These are phyloP conservation scores for Alexandromys fortis DNA, from an alignment of 2,113 vertebrate species.

Conservation along the genomic window DNA sequence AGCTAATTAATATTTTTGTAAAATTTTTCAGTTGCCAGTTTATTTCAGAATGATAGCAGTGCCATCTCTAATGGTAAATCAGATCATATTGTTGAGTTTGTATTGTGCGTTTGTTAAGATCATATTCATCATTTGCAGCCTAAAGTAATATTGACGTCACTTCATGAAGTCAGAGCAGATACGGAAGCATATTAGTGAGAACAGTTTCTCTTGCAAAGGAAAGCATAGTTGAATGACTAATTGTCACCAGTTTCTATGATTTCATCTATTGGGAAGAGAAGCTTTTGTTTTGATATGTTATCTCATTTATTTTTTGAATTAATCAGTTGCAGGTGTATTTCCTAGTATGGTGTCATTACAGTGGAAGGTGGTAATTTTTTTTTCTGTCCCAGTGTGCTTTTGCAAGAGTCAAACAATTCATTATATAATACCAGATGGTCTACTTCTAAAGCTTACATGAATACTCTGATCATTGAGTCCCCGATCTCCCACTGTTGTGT, in stretches of 20 bases:
- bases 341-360: not conserved
- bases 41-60: slow-evolving; percentile 82
- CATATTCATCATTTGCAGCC: not conserved
- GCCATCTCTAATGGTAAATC: slow-evolving; percentile 78
- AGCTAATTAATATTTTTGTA: slow-evolving; percentile 82
- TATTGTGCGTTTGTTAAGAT: slow-evolving; percentile 61
- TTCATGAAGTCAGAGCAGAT: not conserved
- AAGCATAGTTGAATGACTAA: not conserved
- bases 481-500: not conserved
- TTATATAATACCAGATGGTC: not conserved
- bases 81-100: slow-evolving; percentile 72
- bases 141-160: not conserved
- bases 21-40: slow-evolving; percentile 81
- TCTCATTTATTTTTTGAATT: slow-evolving; percentile 5
- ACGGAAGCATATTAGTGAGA: not conserved
- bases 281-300: not conserved
- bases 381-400: not conserved
- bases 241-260: not conserved
- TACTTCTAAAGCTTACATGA: not conserved
- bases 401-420: not conserved
- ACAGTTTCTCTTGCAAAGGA: not conserved
- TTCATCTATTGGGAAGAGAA: not conserved
- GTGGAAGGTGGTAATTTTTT: not conserved
- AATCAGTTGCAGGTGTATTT: not conserved
- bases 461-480: not conserved